Evolutionary conservation across 2,113 vertebrate genomes (phyloP).

Genomic region (Corapipo altera): DNA sequence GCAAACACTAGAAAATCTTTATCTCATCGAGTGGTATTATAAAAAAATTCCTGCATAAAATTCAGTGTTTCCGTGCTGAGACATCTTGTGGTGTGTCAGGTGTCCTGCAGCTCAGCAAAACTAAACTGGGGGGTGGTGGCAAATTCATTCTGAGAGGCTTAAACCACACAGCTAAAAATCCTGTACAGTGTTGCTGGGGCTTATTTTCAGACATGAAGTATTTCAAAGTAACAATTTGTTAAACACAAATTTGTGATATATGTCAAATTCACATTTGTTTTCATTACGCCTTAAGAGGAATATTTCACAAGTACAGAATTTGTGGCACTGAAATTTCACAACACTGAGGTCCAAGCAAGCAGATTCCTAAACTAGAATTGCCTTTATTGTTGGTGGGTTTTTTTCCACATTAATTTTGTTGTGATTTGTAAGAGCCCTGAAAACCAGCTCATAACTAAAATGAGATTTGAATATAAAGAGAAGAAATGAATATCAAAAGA

Average conservation of each 20-base stretch:
- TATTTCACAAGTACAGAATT: not conserved
- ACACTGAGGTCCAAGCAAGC: not conserved
- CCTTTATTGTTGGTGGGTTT: too few species aligned
- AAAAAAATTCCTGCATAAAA: rapidly evolving
- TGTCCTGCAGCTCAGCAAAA: not conserved
- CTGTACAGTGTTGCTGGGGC: not conserved
- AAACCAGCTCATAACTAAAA: not conserved
- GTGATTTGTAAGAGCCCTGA: not conserved
- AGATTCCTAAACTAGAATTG: not conserved
- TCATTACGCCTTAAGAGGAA: not conserved
- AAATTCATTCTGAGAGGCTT: not conserved
- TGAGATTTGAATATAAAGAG: not conserved
- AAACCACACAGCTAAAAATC: not conserved
- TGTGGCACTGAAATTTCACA: not conserved
- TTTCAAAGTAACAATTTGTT: not conserved
- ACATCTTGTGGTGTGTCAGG: slow-evolving; percentile 33
- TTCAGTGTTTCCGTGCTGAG: not conserved
- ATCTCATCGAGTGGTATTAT: not conserved
- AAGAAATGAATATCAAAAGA: not conserved
- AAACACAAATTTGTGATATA: not conserved
- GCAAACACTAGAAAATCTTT: not conserved
- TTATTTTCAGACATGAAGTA: not conserved
- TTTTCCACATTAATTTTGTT: not conserved
- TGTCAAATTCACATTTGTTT: not conserved
- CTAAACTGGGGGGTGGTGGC: rapidly evolving